Evolutionary conservation across 2,888 invertebrate species (phyloP).

Genomic region (Leptopilina myrica): DNA sequence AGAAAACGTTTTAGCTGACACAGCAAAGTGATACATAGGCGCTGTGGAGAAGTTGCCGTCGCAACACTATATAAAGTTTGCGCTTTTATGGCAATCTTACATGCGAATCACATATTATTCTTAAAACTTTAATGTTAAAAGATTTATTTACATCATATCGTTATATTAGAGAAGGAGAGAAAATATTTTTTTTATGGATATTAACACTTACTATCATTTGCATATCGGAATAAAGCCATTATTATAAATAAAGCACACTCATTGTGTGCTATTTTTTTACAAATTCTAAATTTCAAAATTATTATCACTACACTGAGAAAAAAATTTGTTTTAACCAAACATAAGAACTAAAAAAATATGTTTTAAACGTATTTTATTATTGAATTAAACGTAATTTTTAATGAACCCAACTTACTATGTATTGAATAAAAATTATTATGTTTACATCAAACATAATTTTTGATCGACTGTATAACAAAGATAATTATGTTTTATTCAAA

Average conservation of each 20-base stretch:
- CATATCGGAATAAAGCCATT: not conserved
- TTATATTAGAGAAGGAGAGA: not conserved
- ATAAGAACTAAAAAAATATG: too few relatives aligned
- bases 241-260: not conserved
- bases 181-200: not conserved
- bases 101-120: constrained; percentile 36
- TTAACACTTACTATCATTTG: constrained; percentile 9
- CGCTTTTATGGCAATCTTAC: constrained; percentile 36
- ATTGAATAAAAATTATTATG: too few relatives aligned
- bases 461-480: too few relatives aligned
- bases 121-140: constrained; percentile 22
- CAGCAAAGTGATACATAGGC: constrained; percentile 37
- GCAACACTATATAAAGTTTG: constrained; percentile 38
- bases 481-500: too few relatives aligned
- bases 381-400: too few relatives aligned
- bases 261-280: not conserved
- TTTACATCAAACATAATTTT: too few relatives aligned
- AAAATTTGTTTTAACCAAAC: too few relatives aligned
- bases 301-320: too few relatives aligned
- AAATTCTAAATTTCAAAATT: too few relatives aligned
- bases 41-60: constrained; percentile 33
- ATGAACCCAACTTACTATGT: too few relatives aligned
- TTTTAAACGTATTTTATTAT: too few relatives aligned
- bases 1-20: constrained; percentile 39
- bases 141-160: not conserved